Evolutionary conservation across 2,113 vertebrate genomes (phyloP).

Genomic region (human): DNA sequence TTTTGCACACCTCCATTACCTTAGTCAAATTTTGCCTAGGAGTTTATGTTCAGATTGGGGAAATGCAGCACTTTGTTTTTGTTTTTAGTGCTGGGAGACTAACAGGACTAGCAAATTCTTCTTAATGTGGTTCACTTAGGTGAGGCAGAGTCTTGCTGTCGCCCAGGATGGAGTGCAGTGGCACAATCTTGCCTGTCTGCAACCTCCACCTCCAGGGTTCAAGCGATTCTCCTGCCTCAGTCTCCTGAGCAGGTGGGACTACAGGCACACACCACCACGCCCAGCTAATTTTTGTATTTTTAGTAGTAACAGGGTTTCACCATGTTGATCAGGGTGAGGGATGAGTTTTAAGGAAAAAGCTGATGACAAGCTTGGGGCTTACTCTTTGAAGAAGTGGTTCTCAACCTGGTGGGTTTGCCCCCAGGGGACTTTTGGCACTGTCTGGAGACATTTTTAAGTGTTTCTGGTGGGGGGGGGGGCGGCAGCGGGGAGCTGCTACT

Average conservation of each 20-base stretch:
- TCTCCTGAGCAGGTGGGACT: too few relatives aligned
- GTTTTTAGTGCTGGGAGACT: constrained; percentile 31
- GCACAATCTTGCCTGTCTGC: too few relatives aligned
- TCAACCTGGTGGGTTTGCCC: not conserved
- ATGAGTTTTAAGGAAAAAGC: constrained; percentile 41
- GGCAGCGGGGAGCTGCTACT: not conserved
- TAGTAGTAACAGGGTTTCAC: too few relatives aligned
- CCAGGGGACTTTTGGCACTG: not conserved
- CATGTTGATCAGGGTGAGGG: not conserved
- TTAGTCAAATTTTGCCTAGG: constrained; percentile 39
- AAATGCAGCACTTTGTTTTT: constrained; percentile 28
- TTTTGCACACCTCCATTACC: constrained; percentile 29
- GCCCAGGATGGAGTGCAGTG: too few relatives aligned
- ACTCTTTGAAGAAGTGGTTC: not conserved
- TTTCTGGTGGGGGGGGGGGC: not conserved
- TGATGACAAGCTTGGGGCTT: not conserved
- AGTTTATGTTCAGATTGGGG: constrained; percentile 33
- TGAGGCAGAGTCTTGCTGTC: too few relatives aligned
- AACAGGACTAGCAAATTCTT: constrained; percentile 9
- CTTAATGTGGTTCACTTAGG: constrained; percentile 40
- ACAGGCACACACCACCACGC: too few relatives aligned
- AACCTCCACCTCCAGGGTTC: too few relatives aligned
- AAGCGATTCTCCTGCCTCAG: too few relatives aligned
- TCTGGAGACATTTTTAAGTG: not conserved
- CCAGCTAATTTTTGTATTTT: too few relatives aligned